phyloP scores from a whole-genome alignment of 2,797 vertebrate species.

The Diplodus sargus region DNA sequence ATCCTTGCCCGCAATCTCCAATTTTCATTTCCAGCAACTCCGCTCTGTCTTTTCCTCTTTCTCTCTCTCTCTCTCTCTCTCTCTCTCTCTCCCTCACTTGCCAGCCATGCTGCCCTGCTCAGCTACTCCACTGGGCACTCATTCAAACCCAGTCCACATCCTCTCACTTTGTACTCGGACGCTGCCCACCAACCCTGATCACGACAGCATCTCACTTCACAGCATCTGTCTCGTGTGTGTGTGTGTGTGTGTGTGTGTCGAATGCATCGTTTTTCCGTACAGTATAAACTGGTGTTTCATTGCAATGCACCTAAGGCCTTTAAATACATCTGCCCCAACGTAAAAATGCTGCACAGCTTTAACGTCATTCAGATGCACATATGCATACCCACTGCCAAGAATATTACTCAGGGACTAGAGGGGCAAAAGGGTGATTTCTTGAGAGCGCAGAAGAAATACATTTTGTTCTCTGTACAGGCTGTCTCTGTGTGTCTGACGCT shows the following conservation, averaged over 20 bases:
- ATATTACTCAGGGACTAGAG: constrained; percentile 9
- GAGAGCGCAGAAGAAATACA: constrained; percentile 10
- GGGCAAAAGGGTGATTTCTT: constrained; percentile 18
- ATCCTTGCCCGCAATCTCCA: constrained; percentile 57
- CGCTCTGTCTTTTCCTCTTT: constrained; percentile 25
- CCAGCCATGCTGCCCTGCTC: constrained; percentile 37
- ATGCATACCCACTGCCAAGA: constrained; percentile 25
- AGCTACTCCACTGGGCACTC: constrained; percentile 59
- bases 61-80: constrained; percentile 33
- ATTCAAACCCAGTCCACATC: constrained; percentile 72
- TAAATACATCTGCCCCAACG: neutral
- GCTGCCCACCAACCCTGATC: constrained; percentile 61
- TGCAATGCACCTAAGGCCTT: neutral
- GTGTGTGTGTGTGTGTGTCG: constrained; percentile 11
- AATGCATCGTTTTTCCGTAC: neutral
- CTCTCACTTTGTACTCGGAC: constrained; percentile 65
- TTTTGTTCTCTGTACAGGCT: constrained; percentile 32
- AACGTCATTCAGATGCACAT: constrained; percentile 26
- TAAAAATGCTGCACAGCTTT: neutral
- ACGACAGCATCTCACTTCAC: constrained; percentile 51
- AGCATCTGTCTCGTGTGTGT: constrained; percentile 30
- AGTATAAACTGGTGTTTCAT: neutral
- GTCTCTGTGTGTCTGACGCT: constrained; percentile 20
- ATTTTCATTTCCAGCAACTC: constrained; percentile 65
- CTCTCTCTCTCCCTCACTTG: constrained; percentile 19